These are phyloP conservation scores for Drosophila sturtevanti DNA, from an alignment of 1,140 invertebrate genomes.

Conservation along the genomic window DNA sequence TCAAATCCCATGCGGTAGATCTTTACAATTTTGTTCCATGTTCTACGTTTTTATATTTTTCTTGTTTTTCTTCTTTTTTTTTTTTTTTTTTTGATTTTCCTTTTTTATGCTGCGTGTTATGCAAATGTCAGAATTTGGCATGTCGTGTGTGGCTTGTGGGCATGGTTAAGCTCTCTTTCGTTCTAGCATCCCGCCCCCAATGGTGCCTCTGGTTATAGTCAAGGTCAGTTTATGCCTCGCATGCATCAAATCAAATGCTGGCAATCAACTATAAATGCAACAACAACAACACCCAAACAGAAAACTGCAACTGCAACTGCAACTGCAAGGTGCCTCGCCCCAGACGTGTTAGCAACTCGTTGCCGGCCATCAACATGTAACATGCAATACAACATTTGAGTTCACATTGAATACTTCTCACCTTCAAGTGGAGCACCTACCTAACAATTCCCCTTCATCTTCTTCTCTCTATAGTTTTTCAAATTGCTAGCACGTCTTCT, in stretches of 20 bases:
- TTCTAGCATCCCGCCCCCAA: neutral
- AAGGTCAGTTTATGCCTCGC: slow-evolving; percentile 70
- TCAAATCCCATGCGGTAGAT: slow-evolving; percentile 51
- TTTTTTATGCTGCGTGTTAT: slow-evolving; percentile 61
- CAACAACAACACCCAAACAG: slow-evolving; percentile 17
- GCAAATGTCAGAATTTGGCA: slow-evolving; percentile 75
- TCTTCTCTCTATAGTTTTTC: slow-evolving; percentile 62
- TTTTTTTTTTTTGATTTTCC: neutral
- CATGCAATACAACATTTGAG: slow-evolving; percentile 50
- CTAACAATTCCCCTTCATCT: slow-evolving; percentile 14
- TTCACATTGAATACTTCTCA: slow-evolving; percentile 71
- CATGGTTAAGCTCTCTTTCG: slow-evolving; percentile 54
- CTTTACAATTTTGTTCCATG: slow-evolving; percentile 8
- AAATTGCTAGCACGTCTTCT: slow-evolving; percentile 70
- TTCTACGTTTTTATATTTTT: neutral
- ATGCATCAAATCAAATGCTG: slow-evolving; percentile 72
- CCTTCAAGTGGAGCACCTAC: slow-evolving; percentile 67
- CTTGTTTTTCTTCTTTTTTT: no score
- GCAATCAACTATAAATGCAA: slow-evolving; percentile 43
- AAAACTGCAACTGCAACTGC: neutral
- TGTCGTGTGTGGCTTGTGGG: slow-evolving; percentile 76
- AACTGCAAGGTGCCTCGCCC: slow-evolving; percentile 75
- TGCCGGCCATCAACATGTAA: slow-evolving; percentile 27
- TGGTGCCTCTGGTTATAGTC: slow-evolving; percentile 46
- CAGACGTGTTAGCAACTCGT: slow-evolving; percentile 70